Percentiles rank a stretch among this genome's conserved stretches.
Conservation (phyloP, 2,113 vertebrate genomes). For the Bos javanicus region DNA sequence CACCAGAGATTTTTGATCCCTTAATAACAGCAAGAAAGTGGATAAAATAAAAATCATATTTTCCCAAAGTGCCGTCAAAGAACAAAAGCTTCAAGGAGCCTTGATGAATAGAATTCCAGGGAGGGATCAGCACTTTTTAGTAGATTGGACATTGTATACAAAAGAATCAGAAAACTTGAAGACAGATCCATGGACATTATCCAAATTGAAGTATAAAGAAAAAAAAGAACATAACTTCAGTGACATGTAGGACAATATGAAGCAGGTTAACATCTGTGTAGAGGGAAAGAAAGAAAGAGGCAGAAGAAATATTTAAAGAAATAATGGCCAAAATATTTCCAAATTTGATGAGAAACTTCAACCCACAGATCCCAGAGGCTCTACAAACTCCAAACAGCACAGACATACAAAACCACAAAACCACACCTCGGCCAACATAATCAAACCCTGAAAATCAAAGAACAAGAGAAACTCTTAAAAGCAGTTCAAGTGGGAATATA, state of each 20-base stretch:
- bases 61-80: background rate
- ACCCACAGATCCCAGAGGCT: background rate
- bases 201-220: background rate
- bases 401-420: background rate
- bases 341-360: conserved; percentile 24
- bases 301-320: background rate
- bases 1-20: background rate
- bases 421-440: background rate
- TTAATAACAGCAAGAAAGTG: background rate
- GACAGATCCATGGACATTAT: background rate
- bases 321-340: conserved; percentile 15
- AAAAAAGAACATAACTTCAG: background rate
- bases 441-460: background rate
- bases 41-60: background rate
- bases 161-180: background rate
- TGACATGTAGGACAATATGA: background rate
- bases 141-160: background rate
- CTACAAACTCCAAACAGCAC: background rate
- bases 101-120: background rate
- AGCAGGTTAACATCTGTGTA: background rate
- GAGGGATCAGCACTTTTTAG: background rate
- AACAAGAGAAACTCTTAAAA: background rate
- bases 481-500: background rate
- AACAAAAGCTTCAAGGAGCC: background rate
- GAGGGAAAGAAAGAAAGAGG: background rate